Base-by-base conservation (phyloP, 1,140 invertebrate species). In the Platorchestia sp. region DNA sequence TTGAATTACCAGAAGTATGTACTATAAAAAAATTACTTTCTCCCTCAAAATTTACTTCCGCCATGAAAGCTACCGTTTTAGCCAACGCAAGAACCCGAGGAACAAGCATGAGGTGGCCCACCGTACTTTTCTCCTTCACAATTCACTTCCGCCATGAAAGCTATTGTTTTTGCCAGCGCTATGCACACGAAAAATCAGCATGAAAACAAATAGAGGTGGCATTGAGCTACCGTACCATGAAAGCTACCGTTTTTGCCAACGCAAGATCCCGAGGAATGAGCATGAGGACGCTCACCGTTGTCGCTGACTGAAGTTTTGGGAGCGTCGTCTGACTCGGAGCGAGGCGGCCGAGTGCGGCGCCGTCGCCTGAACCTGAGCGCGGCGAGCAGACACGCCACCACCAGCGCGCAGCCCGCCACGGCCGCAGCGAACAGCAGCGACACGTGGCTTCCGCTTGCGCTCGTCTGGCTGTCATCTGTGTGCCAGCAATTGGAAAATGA, bases 301-400 rank as follows among this genome's bases (percentile, higher is more conserved):
- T 93, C 91, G 40, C 91, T 93, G 44, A 93, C 91, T 42, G 91
- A 93, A 45, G 91, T 93, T 47, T 93, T 93, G 45, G 91, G 91
- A 7, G 43, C 91, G 91, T 93, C 91, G 45, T 93, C 91, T 1
- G 91, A 93, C 44, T 93, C 91, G 43, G 91, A 93, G 40, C 91
- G 43, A 0, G 91, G 91, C 19, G 91, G 91, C 7, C 45, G 91
- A 93, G 45, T 44, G 6, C 91, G 91, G 27, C 91, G 43, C 45
- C 45, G 45, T 5, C 91, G 43, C 36, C 44, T 45, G 19, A 93
- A 10, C 44, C 45, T 14, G 7, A 44, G 0, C 3, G 45, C 91
- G 0, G 45, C 91, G 44, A 93, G 40, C 0, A 93, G 45, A 47
- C 91, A 93, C 91, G 91, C 40, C 1, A 40, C 10, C 41, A 93